Evolutionary conservation across 2,113 vertebrate species (phyloP).

Genomic region (Neotragus pygmaeus): DNA sequence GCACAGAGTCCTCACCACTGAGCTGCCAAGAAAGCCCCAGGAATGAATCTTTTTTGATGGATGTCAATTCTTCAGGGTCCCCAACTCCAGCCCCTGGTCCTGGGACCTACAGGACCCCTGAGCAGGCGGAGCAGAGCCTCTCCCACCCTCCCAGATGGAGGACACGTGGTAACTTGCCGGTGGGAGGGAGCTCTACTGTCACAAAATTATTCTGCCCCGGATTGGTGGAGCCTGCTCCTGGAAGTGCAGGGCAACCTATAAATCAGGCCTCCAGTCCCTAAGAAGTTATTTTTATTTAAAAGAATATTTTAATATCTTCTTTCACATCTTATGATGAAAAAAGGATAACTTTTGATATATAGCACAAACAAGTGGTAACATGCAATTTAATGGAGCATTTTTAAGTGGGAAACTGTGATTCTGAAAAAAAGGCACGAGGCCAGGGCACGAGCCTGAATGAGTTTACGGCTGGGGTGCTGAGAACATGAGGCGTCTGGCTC

Average conservation of each 20-base stretch:
- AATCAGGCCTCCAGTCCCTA: background rate
- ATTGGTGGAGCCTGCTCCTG: background rate
- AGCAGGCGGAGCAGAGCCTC: background rate
- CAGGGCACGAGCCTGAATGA: background rate
- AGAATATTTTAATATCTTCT: background rate
- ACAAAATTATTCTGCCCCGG: background rate
- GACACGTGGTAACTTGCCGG: accelerated
- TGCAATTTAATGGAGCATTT: background rate
- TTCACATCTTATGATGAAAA: background rate
- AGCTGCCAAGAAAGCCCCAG: background rate
- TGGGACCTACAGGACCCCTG: background rate
- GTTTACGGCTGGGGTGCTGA: accelerated
- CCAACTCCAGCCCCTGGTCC: background rate
- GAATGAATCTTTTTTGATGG: background rate
- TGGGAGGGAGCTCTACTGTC: accelerated
- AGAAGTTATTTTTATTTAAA: background rate
- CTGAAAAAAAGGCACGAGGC: background rate
- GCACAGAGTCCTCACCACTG: background rate
- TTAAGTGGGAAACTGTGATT: background rate
- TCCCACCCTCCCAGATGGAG: background rate
- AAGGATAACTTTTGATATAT: background rate
- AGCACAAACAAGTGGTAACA: background rate
- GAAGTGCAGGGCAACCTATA: background rate
- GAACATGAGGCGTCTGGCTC: accelerated
- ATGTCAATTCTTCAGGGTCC: background rate